phyloP scores from a whole-genome alignment of 2,797 vertebrate genomes.

The Sebastes kiyomatsui region DNA sequence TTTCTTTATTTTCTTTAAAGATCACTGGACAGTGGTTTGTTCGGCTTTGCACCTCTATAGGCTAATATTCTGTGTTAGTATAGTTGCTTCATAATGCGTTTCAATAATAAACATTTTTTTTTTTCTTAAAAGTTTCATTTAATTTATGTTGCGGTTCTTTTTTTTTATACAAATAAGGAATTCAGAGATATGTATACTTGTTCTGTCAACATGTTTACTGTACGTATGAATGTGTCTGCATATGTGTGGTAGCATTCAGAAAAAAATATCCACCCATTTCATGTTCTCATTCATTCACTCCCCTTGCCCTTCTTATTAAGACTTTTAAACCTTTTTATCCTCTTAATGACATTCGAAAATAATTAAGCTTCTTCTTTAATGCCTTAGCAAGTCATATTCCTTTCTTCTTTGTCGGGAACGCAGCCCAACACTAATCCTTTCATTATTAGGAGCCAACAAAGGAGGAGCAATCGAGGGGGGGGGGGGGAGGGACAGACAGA shows the following conservation, averaged over 20 bases:
- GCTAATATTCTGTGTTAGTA: constrained; percentile 90
- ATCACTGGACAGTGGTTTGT: constrained; percentile 87
- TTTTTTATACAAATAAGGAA: constrained; percentile 85
- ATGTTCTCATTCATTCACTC: constrained; percentile 51
- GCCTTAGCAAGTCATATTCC: constrained; percentile 67
- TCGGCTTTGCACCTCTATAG: constrained; percentile 81
- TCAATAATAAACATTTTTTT: constrained; percentile 81
- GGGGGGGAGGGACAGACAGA: constrained; percentile 2
- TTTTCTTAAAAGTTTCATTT: constrained; percentile 84
- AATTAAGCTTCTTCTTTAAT: constrained; percentile 79
- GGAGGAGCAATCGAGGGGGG: constrained; percentile 50
- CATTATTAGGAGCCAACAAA: constrained; percentile 77
- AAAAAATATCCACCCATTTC: constrained; percentile 60
- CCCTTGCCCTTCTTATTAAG: constrained; percentile 58
- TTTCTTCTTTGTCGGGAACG: constrained; percentile 70
- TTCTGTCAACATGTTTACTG: constrained; percentile 73
- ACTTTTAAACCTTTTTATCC: constrained; percentile 75
- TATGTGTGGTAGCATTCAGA: constrained; percentile 69
- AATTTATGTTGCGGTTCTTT: constrained; percentile 79
- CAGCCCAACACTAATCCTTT: constrained; percentile 76
- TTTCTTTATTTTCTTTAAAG: constrained; percentile 82
- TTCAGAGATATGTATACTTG: constrained; percentile 85
- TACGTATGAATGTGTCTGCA: constrained; percentile 66
- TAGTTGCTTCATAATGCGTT: constrained; percentile 82
- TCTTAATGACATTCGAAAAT: constrained; percentile 79